Evolutionary conservation across 2,113 vertebrate species (phyloP), one percentile per base, ranked within the genome.

Genomic region (Tamias sibiricus): DNA sequence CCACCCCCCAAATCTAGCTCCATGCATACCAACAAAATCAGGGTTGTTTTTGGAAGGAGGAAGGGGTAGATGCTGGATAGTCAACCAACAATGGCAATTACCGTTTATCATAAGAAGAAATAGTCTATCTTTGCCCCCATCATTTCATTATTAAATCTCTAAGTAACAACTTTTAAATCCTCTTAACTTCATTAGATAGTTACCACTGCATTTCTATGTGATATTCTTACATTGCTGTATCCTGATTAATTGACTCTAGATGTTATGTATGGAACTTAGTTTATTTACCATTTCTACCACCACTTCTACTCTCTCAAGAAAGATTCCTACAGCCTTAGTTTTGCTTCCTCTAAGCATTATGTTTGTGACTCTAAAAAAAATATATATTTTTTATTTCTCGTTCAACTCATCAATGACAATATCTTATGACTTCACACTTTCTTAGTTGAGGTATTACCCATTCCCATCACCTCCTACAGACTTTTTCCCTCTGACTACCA

Each of bases 321-420:
- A 87, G 42, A 54, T 68, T 87, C 47, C 52, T 26, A 26, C 26
- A 9, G 54, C 32, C 85, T 54, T 64, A 71, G 57, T 74, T 68
- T 80, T 91, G 47, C 40, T 88, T 59, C 57, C 19, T 75, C 40
- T 59, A 86, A 94, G 62, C 35, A 91, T n/a, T n/a, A n/a, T n/a
- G n/a, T n/a, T n/a, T n/a, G n/a, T n/a, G n/a, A n/a, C n/a, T n/a
- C n/a, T n/a, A n/a, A n/a, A n/a, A n/a, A n/a, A n/a, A n/a, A n/a
- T n/a, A n/a, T n/a, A n/a, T n/a, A n/a, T n/a, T n/a, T n/a, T n/a
- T n/a, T 47, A 90, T 42, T 95, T 92, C 64, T 76, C 86, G 35
- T 68, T 92, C 64, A 82, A 4, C 28, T 19, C 80, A 24, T 20
- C n/a, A 80, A 77, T 54, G 8, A 42, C 7, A 47, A 6, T 74